phyloP scores from a whole-genome alignment of 2,113 vertebrate genomes.

The Mormyrus lacerda region DNA sequence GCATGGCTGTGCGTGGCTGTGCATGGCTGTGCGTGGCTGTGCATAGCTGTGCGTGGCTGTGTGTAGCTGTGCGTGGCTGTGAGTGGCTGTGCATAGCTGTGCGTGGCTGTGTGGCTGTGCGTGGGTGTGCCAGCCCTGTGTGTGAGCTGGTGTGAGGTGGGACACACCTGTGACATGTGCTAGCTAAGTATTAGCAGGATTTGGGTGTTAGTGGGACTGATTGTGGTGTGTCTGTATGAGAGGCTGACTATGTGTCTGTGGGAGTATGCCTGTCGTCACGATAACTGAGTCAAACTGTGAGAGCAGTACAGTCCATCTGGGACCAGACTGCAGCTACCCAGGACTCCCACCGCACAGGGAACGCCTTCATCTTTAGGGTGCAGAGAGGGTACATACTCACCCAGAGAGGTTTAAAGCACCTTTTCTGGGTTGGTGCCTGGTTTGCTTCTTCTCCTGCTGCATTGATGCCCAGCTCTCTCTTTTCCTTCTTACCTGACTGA shows the following conservation, averaged over 20 bases:
- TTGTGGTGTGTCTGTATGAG: neutral
- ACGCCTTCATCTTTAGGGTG: neutral
- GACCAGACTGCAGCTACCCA: constrained; percentile 15
- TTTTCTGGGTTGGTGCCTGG: neutral
- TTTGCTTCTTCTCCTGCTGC: neutral
- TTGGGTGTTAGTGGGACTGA: neutral
- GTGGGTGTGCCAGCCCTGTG: neutral
- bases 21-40: neutral
- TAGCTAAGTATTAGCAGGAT: neutral
- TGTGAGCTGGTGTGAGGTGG: neutral
- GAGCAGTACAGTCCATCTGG: constrained; percentile 36
- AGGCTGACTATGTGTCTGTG: neutral
- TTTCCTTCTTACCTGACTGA: neutral
- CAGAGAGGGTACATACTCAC: neutral
- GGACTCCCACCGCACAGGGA: neutral
- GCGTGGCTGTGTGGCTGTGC: neutral
- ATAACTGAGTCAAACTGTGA: constrained; percentile 30
- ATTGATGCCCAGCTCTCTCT: neutral
- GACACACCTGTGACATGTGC: neutral
- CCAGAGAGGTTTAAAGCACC: neutral
- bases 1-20: neutral
- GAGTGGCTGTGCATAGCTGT: no score
- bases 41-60: neutral
- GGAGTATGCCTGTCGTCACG: neutral
- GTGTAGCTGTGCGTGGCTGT: neutral